A percentile compares a stretch with the other conserved stretches of the same genome.
phyloP scores from a whole-genome alignment of 2,113 vertebrate genomes.

The Thalassoma bifasciatum region DNA sequence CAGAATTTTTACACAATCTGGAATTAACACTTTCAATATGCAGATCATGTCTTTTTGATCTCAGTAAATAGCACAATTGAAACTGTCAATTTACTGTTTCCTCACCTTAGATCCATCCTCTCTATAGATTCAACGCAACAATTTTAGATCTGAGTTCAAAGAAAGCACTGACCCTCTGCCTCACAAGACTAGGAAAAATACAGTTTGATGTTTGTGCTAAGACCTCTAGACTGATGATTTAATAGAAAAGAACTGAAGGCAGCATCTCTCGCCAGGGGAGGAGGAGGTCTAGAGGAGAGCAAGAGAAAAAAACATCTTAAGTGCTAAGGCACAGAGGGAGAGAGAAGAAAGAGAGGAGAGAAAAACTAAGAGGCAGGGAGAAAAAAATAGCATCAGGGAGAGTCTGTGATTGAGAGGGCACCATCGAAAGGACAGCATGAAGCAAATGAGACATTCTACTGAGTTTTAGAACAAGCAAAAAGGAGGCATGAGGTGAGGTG shows the following conservation, averaged over 20 bases:
- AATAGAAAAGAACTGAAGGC: conserved; percentile 27
- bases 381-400: conserved; percentile 41
- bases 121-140: not conserved
- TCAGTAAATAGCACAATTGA: not conserved
- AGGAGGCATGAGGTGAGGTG: conserved; percentile 11
- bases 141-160: not conserved
- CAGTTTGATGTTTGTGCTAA: conserved; percentile 19
- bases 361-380: conserved; percentile 21
- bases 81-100: not conserved
- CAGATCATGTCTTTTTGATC: not conserved
- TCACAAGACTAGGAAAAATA: conserved; percentile 15
- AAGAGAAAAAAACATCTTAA: conserved; percentile 29
- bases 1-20: not conserved
- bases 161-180: not conserved
- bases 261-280: conserved; percentile 1
- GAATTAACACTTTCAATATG: not conserved
- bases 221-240: conserved; percentile 28
- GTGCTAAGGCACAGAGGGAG: conserved; percentile 1
- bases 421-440: conserved; percentile 31
- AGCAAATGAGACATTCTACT: conserved; percentile 47
- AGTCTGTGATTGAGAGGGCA: conserved; percentile 41
- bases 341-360: conserved; percentile 21
- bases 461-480: conserved; percentile 14
- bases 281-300: conserved; percentile 9
- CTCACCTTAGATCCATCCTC: not conserved